Evolutionary conservation across 1,140 invertebrate species (phyloP).

Genomic region (Coptotermes formosanus): DNA sequence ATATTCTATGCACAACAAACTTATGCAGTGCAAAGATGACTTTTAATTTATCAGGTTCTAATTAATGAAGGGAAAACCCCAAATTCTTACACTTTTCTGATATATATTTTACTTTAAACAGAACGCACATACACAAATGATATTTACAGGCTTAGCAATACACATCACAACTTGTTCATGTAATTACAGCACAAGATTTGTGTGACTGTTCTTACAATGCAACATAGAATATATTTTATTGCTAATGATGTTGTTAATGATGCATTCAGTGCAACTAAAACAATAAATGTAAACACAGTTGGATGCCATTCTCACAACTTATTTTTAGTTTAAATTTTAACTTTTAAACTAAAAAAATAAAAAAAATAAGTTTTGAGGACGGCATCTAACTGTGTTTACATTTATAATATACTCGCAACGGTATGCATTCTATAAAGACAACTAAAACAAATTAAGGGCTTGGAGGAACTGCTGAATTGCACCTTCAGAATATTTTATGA

Average conservation of each 20-base stretch:
- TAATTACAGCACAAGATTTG: neutral
- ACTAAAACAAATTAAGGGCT: neutral
- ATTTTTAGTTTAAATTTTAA: too few species aligned
- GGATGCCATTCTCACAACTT: too few species aligned
- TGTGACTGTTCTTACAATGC: neutral
- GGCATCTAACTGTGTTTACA: too few species aligned
- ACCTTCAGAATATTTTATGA: too few species aligned
- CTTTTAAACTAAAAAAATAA: too few species aligned
- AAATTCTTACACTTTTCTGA: neutral
- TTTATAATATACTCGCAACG: too few species aligned
- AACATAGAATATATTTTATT: neutral
- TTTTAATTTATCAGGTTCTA: neutral
- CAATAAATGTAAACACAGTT: too few species aligned
- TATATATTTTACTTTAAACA: neutral
- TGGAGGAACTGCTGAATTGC: too few species aligned
- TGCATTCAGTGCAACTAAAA: neutral
- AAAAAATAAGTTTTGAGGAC: too few species aligned
- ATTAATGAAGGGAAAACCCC: neutral
- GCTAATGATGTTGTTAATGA: neutral
- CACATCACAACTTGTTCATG: neutral
- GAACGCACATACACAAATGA: neutral
- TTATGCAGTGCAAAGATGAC: neutral
- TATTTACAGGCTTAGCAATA: constrained; percentile 1
- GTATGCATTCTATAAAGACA: too few species aligned
- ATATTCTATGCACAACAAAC: neutral